These are phyloP conservation scores for Neomorphus geoffroyi DNA, from an alignment of 2,797 vertebrate species.

Conservation along the genomic window DNA sequence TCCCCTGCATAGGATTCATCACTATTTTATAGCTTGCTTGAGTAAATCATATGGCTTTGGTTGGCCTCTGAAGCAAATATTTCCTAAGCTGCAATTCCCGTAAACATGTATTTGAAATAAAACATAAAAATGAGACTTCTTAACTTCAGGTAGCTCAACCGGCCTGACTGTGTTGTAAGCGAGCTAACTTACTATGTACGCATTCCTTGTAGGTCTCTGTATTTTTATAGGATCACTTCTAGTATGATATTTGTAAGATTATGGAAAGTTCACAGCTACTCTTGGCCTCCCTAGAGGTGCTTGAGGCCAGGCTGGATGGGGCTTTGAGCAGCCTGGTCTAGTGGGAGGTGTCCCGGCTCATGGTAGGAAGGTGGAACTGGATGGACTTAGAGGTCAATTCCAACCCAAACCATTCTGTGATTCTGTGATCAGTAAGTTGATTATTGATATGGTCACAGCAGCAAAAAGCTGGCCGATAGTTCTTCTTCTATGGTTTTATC, in stretches of 20 bases:
- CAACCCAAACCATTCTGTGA: too few species aligned
- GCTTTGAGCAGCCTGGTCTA: too few species aligned
- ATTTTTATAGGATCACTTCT: background rate
- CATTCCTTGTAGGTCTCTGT: background rate
- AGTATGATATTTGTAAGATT: background rate
- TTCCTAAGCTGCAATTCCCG: background rate
- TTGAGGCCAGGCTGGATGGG: too few species aligned
- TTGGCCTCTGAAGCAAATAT: background rate
- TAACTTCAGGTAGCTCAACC: background rate
- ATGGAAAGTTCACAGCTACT: background rate
- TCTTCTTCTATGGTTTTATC: background rate
- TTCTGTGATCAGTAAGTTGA: background rate
- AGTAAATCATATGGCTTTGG: background rate
- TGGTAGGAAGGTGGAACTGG: too few species aligned
- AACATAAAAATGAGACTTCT: background rate
- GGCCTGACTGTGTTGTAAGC: background rate
- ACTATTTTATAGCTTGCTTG: background rate
- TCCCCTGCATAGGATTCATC: background rate
- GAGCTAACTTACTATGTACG: background rate
- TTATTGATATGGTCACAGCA: background rate
- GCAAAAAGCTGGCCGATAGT: background rate
- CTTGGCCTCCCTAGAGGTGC: too few species aligned
- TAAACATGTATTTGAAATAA: background rate
- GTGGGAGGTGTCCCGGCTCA: too few species aligned
- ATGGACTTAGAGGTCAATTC: too few species aligned